Percentiles rank a stretch among this genome's conserved stretches.
Evolutionary conservation across 2,797 vertebrate genomes (phyloP).

Genomic region (Psittacula derbiana): DNA sequence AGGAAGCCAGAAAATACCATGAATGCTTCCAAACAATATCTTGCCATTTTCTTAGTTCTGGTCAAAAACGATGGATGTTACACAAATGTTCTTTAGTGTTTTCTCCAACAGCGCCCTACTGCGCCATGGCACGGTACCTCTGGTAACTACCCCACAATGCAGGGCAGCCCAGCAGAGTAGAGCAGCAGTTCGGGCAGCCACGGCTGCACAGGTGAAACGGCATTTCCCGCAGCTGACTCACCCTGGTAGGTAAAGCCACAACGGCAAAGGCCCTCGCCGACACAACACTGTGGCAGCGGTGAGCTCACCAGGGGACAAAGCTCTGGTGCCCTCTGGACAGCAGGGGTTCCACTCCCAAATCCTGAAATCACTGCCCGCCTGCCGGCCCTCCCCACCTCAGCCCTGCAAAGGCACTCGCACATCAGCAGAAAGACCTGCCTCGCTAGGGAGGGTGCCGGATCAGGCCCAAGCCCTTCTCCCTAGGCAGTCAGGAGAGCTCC

Average conservation of each 20-base stretch:
- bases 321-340: background rate
- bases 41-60: background rate
- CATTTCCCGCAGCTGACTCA: rapidly evolving
- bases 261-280: rapidly evolving
- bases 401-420: rapidly evolving
- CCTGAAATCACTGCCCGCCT: rapidly evolving
- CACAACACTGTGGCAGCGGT: rapidly evolving
- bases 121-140: rapidly evolving
- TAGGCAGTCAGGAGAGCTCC: rapidly evolving
- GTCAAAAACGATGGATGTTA: rapidly evolving
- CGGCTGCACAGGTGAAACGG: rapidly evolving
- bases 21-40: background rate
- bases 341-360: rapidly evolving
- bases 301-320: rapidly evolving
- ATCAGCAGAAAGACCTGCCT: rapidly evolving
- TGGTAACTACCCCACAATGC: rapidly evolving
- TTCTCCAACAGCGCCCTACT: rapidly evolving
- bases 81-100: rapidly evolving
- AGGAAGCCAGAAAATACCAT: rapidly evolving
- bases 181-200: rapidly evolving
- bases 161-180: background rate
- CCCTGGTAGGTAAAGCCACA: rapidly evolving
- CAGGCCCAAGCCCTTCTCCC: background rate
- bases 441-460: rapidly evolving
- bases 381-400: rapidly evolving